Evolutionary conservation across 2,113 vertebrate genomes (phyloP), one percentile per base, ranked within the genome.

Genomic region (Circaetus gallicus): DNA sequence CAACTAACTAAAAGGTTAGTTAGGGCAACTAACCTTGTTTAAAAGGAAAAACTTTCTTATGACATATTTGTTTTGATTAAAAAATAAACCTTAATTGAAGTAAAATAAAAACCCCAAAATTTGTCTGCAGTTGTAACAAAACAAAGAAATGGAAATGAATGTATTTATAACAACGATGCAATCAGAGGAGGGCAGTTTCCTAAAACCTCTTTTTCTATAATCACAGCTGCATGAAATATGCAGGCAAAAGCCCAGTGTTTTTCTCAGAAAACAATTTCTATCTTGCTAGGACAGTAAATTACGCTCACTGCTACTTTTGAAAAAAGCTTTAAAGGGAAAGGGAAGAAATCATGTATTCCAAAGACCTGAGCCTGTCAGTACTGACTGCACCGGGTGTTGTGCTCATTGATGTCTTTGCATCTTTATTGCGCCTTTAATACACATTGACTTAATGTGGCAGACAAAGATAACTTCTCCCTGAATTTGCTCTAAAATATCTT

Each of bases 191-290:
- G 21, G 13, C 10, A 73, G 31, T 63, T 83, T 83, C 63, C 70
- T 73, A 72, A 92, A 91, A 43, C 18, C 18, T 63, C 55, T 56
- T 94, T 76, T 92, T 76, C 62, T 77, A 26, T 69, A 87, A 92
- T 73, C 73, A 87, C 49, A 96, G 55, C 58, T 91, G 69, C 83
- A 89, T 96, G 61, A 91, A 95, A 85, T 59, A 90, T 50, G 65
- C 42, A 79, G n/a, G 52, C 72, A 92, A 84, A 82, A 94, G 66
- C 73, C 62, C 53, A 8, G 20, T 59, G 32, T 78, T 94, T 93
- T 94, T 79, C 80, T 83, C 56, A 77, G 83, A 91, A 93, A 93
- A 93, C 28, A 78, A 93, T 89, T 95, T 91, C 31, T 91, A 47
- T 86, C 73, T 82, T 42, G 7, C 56, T 79, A 93, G 73, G 65